Conservation (phyloP, 1,140 invertebrate genomes). For the Heliconius eleuchia region DNA sequence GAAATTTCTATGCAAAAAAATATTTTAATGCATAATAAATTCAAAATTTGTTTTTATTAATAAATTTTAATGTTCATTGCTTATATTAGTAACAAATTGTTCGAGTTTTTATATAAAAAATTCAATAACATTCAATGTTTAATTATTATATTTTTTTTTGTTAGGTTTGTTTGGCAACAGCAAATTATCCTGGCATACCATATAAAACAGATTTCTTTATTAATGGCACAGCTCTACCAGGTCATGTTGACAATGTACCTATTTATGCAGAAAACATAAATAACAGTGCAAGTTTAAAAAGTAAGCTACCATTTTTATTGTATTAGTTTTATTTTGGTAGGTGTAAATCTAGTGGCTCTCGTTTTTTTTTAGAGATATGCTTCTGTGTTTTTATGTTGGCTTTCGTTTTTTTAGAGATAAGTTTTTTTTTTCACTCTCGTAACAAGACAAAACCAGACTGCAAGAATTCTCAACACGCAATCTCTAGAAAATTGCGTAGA, state of each 20-base stretch:
- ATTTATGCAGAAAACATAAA: slow-evolving; percentile 55
- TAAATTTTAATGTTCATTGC: slow-evolving; percentile 10
- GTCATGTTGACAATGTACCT: slow-evolving; percentile 52
- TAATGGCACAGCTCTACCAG: slow-evolving; percentile 53
- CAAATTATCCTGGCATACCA: slow-evolving; percentile 50
- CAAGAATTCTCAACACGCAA: too few species aligned
- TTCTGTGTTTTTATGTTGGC: too few species aligned
- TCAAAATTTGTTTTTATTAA: not conserved
- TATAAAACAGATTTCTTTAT: slow-evolving; percentile 73
- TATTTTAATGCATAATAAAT: not conserved
- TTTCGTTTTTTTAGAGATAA: too few species aligned
- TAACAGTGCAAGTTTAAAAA: slow-evolving; percentile 57
- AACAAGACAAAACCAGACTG: too few species aligned
- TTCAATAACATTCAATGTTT: not conserved
- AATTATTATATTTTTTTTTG: slow-evolving; percentile 11
- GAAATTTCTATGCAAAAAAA: not conserved
- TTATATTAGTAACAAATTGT: not conserved
- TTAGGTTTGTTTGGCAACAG: slow-evolving; percentile 49
- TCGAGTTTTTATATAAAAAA: not conserved
- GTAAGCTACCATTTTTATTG: slow-evolving; percentile 45
- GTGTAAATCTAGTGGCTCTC: too few species aligned
- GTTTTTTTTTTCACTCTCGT: too few species aligned
- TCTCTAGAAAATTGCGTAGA: too few species aligned
- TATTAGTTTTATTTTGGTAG: slow-evolving; percentile 7
- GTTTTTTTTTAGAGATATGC: too few species aligned